phyloP scores from a whole-genome alignment of 1,140 invertebrate species.

The Drosophila melanica region DNA sequence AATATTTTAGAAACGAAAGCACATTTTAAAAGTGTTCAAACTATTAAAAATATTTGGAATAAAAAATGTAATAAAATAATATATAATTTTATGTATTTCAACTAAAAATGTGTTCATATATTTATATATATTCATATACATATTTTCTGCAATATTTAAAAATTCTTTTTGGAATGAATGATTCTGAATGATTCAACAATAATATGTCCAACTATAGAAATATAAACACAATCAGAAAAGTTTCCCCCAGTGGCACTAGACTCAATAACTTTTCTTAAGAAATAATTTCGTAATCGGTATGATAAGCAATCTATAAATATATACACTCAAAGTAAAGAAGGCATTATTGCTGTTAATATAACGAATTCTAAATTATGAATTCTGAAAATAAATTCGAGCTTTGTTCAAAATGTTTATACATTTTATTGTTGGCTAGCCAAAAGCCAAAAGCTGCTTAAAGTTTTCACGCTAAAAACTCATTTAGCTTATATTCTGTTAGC shows the following conservation, averaged over 20 bases:
- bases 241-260: neutral
- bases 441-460: neutral
- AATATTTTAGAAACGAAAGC: neutral
- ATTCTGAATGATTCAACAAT: neutral
- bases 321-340: neutral
- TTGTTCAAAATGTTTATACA: neutral
- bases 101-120: too few relatives aligned
- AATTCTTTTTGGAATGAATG: too few relatives aligned
- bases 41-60: too few relatives aligned
- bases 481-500: conserved; percentile 6
- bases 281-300: neutral
- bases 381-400: neutral
- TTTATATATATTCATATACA: too few relatives aligned
- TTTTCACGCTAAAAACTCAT: conserved; percentile 3
- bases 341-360: neutral
- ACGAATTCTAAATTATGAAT: neutral
- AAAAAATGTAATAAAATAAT: too few relatives aligned
- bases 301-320: neutral
- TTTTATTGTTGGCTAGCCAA: neutral
- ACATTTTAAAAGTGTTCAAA: too few relatives aligned
- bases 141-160: too few relatives aligned
- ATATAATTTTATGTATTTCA: too few relatives aligned
- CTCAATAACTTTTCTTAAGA: neutral
- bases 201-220: neutral
- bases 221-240: neutral